A percentile compares a stretch with the other conserved stretches of the same genome.
Evolutionary conservation across 64 coral and sea anemone genomes (phyloP).

Genomic region (Trachythela sp.): DNA sequence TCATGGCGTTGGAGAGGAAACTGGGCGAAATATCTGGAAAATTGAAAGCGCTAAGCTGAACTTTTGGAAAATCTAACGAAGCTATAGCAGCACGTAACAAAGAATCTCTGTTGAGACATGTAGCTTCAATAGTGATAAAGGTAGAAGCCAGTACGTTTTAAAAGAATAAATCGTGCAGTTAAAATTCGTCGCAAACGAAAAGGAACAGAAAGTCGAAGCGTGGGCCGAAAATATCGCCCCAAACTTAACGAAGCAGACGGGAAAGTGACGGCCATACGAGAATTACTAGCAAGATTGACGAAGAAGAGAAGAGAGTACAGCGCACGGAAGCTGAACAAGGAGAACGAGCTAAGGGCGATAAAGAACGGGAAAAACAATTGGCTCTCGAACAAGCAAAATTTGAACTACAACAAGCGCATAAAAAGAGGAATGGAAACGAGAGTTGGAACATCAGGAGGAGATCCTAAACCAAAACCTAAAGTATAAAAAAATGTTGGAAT

Average conservation of each 20-base stretch:
- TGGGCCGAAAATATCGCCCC: neutral
- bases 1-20: no score
- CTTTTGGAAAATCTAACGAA: neutral
- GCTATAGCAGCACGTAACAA: neutral
- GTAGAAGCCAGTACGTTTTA: neutral
- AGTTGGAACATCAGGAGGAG: neutral
- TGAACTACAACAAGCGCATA: no score
- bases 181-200: neutral
- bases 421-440: no score
- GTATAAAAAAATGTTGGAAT: neutral
- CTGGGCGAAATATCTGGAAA: no score
- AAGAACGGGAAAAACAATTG: no score
- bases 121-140: neutral
- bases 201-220: neutral
- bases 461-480: neutral
- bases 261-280: neutral
- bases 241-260: neutral
- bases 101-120: neutral
- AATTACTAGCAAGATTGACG: no score
- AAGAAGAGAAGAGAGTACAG: neutral
- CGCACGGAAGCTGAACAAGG: neutral
- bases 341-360: neutral
- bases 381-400: no score
- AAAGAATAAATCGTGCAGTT: neutral
- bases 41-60: no score